A percentile compares a stretch with the other conserved stretches of the same genome.
phyloP scores from a whole-genome alignment of 2,888 invertebrate species.

The Nemapogon koenigi region DNA sequence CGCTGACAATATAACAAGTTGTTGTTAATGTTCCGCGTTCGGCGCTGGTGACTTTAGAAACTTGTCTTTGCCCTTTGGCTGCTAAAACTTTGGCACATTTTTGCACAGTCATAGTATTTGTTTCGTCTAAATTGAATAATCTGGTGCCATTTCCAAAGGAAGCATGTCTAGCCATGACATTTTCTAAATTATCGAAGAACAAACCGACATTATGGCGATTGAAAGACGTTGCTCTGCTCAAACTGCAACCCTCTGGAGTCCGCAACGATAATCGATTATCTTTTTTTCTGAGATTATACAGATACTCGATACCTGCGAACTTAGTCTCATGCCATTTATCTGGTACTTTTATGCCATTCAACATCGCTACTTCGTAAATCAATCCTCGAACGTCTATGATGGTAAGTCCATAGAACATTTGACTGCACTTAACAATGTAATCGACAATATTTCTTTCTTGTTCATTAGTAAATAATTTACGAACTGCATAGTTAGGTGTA shows the following conservation, averaged over 20 bases:
- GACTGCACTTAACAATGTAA: slow-evolving; percentile 12
- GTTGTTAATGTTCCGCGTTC: slow-evolving; percentile 19
- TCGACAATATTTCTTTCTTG: slow-evolving; percentile 2
- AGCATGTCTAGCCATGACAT: slow-evolving; percentile 12
- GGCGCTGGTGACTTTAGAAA: slow-evolving; percentile 12
- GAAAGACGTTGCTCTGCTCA: slow-evolving; percentile 18
- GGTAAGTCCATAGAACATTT: slow-evolving; percentile 10
- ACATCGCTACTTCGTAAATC: slow-evolving; percentile 14
- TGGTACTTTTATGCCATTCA: slow-evolving; percentile 15
- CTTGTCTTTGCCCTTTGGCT: slow-evolving; percentile 13
- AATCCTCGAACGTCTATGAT: slow-evolving; percentile 14
- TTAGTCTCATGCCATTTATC: slow-evolving; percentile 18
- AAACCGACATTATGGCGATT: slow-evolving; percentile 17
- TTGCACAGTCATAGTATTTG: slow-evolving; percentile 15
- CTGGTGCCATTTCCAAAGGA: slow-evolving; percentile 22
- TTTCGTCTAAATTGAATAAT: slow-evolving; percentile 30
- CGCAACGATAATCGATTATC: slow-evolving; percentile 12
- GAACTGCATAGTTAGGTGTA: slow-evolving; percentile 9
- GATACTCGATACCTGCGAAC: slow-evolving; percentile 17
- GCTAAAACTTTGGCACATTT: slow-evolving; percentile 12
- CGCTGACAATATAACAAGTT: slow-evolving; percentile 20
- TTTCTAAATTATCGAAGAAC: slow-evolving; percentile 10
- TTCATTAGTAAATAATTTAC: slow-evolving; percentile 4
- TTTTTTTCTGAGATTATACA: slow-evolving; percentile 17
- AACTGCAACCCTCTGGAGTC: slow-evolving; percentile 17